Evolutionary conservation across 1,140 invertebrate genomes (phyloP).

Genomic region (Armadillidium nasatum): DNA sequence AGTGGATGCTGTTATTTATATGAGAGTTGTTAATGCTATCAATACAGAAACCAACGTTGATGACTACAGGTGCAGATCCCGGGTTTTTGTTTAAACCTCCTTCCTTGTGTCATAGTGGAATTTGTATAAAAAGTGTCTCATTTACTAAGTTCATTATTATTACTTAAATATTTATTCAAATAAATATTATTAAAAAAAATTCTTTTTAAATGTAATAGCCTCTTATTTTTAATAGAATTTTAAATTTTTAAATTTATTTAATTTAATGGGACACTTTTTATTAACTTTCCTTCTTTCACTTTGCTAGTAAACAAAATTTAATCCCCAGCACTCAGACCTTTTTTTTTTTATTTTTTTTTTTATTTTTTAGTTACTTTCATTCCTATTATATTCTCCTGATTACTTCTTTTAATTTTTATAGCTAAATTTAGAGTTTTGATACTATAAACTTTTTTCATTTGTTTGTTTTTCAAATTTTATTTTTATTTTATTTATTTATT

Average conservation of each 20-base stretch:
- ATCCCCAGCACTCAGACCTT: not conserved
- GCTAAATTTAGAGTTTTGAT: no score
- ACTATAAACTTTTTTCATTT: no score
- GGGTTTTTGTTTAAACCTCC: not conserved
- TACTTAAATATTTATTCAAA: not conserved
- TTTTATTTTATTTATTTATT: not conserved
- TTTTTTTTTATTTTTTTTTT: not conserved
- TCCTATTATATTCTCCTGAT: not conserved
- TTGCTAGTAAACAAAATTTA: not conserved
- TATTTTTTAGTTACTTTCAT: not conserved
- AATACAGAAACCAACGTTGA: slow-evolving; percentile 41
- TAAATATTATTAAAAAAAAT: not conserved
- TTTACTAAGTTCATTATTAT: not conserved
- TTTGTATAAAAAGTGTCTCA: not conserved
- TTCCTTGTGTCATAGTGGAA: not conserved
- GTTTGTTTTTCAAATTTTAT: not conserved
- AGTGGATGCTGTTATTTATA: slow-evolving; percentile 73
- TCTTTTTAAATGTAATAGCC: not conserved
- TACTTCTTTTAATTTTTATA: not conserved
- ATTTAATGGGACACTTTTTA: not conserved
- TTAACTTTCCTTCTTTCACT: not conserved
- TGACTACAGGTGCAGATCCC: slow-evolving; percentile 35
- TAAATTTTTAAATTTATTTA: no score
- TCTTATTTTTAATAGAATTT: no score
- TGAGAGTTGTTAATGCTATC: slow-evolving; percentile 35